Percentiles rank a stretch among this genome's conserved stretches.
Conservation (phyloP, 1,140 invertebrate genomes). For the Myzus persicae region DNA sequence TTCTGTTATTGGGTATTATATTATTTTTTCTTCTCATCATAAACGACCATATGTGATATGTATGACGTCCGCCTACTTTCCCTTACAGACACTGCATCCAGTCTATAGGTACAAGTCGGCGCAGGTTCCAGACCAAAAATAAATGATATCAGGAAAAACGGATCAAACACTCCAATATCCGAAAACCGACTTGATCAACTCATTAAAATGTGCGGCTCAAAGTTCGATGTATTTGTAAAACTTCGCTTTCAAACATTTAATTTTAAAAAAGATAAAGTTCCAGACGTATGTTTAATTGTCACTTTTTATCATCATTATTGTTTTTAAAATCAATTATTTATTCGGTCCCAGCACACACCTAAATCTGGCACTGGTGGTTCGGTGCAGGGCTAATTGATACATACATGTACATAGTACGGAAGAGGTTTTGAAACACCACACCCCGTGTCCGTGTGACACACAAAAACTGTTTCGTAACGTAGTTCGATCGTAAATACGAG, state of each 20-base stretch:
- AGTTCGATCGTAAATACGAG: conserved; percentile 3
- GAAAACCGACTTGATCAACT: background rate
- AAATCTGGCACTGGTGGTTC: background rate
- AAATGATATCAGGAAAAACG: background rate
- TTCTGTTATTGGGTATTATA: background rate
- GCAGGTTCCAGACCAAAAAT: background rate
- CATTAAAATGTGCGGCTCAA: too few relatives aligned
- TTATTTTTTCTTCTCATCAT: background rate
- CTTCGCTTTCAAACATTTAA: too few relatives aligned
- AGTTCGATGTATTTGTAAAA: too few relatives aligned
- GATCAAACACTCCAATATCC: background rate
- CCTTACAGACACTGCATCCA: background rate
- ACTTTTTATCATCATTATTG: background rate
- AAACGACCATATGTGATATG: background rate
- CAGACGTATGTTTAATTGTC: too few relatives aligned
- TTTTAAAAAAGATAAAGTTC: too few relatives aligned
- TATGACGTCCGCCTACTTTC: background rate
- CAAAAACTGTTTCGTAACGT: conserved; percentile 31
- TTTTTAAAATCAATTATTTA: background rate
- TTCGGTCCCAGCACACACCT: background rate
- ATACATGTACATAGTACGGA: background rate
- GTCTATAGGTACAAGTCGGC: background rate
- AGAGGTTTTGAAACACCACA: conserved; percentile 49
- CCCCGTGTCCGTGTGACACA: background rate
- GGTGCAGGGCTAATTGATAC: conserved; percentile 36